Conservation (phyloP, 2,888 invertebrate species). For the Hylaea fasciaria region DNA sequence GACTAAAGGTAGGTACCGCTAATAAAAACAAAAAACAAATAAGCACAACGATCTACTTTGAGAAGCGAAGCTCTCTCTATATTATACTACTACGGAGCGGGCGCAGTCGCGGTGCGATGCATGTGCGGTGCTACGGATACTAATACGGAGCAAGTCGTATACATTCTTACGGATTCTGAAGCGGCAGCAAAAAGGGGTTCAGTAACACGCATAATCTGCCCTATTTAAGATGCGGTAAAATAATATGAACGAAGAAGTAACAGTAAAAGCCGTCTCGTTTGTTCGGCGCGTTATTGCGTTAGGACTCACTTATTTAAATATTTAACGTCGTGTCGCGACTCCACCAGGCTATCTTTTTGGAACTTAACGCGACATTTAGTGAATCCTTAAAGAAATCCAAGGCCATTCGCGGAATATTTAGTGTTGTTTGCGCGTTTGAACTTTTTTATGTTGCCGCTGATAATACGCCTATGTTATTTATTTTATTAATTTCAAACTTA, state of each 20-base stretch:
- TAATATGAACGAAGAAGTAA: constrained; percentile 9
- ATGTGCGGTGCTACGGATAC: no score
- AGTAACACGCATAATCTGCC: background rate
- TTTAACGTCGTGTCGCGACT: constrained; percentile 10
- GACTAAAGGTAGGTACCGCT: background rate
- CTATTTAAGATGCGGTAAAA: constrained; percentile 1
- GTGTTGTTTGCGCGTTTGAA: background rate
- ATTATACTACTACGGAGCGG: no score
- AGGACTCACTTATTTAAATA: constrained; percentile 20
- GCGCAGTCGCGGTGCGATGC: no score
- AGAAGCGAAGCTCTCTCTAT: background rate
- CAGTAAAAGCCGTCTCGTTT: constrained; percentile 4
- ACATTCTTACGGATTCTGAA: background rate
- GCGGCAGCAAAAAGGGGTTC: background rate
- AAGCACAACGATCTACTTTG: background rate
- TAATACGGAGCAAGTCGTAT: background rate
- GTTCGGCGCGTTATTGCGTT: constrained; percentile 17
- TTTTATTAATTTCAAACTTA: no score
- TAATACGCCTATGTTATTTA: no score
- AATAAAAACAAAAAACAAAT: background rate
- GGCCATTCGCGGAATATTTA: constrained; percentile 4
- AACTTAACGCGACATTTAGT: constrained; percentile 10
- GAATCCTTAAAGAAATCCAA: constrained; percentile 2
- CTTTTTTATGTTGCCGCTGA: background rate
- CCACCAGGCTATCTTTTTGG: constrained; percentile 5